Base-by-base conservation (phyloP, 2,113 vertebrate genomes). In the Cyphotilapia sp. region DNA sequence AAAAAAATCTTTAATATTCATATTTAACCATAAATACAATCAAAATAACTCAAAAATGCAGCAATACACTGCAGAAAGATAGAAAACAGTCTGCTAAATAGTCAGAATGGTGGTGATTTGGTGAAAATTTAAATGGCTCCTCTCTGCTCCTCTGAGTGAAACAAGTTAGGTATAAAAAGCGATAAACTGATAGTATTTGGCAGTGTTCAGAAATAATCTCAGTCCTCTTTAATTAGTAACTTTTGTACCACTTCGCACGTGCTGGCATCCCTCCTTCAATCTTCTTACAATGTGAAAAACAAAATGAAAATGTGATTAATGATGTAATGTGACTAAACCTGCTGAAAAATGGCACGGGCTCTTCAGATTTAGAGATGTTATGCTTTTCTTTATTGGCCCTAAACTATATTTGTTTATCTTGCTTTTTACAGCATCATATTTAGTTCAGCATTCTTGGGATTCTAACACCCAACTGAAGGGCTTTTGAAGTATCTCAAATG, bases 401-500 rank as follows among this genome's bases (percentile, higher is more conserved):
- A 56, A 51, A 16, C 84, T 89, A 74, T 84, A 78, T 93, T 91
- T 90, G 80, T 94, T 88, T 90, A 81, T 88, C 88, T 87, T 91
- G 16, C 47, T 91, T 85, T 90, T 87, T 84, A 80, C 84, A 16
- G 71, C 78, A 82, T 96, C 90, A 87, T 29, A 27, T 96, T 97
- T 93, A 81, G 90, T 81, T 78, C 45, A 80, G 61, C 82, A 95
- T 94, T 88, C 88, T 80, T 89, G 71, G 88, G 85, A 95, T 96
- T 95, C 91, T 96, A 91, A 95, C 96, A 97, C 95, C 92, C 91
- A 86, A 38, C 87, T 95, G 94, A 59, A 81, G 87, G 53, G 93
- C 92, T 94, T 93, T 89, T 89, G 53, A 87, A 92, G 90, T 92
- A 94, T 97, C 95, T 98, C 96, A 90, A 54, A 63, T 97, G 87